These are phyloP conservation scores for Lochmaea crataegi DNA, from an alignment of 2,888 invertebrate genomes.

Conservation along the genomic window DNA sequence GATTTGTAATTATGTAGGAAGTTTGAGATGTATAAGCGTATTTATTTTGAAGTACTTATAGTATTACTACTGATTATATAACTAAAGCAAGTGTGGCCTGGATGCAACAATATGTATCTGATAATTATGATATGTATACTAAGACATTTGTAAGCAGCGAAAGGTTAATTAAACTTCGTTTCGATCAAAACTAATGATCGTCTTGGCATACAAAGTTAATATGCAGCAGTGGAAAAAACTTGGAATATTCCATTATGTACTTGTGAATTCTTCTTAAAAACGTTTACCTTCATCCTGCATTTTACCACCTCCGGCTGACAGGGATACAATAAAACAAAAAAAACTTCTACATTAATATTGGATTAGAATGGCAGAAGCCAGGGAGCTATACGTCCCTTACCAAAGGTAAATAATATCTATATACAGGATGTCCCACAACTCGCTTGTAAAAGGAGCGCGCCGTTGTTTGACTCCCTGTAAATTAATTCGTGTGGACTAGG, in stretches of 20 bases:
- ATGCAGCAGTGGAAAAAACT: background rate
- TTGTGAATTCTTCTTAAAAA: background rate
- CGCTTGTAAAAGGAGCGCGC: slow-evolving; percentile 33
- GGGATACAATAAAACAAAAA: slow-evolving; percentile 37
- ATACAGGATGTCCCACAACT: slow-evolving; percentile 35
- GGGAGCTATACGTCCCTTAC: slow-evolving; percentile 28
- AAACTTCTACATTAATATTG: slow-evolving; percentile 42
- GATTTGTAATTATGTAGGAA: no score
- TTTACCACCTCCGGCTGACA: slow-evolving; percentile 18
- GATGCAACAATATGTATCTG: no score
- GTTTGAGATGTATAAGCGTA: no score
- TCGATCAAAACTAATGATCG: slow-evolving; percentile 1
- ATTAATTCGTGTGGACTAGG: slow-evolving; percentile 26
- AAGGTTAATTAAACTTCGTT: background rate
- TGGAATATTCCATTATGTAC: background rate
- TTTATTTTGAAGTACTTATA: no score
- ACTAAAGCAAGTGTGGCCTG: no score
- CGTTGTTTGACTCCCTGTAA: slow-evolving; percentile 35
- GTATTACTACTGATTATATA: no score
- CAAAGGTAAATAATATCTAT: slow-evolving; percentile 33
- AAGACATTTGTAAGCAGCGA: background rate
- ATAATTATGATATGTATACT: no score
- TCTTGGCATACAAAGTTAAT: background rate
- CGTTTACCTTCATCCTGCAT: slow-evolving; percentile 18
- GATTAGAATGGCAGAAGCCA: slow-evolving; percentile 42